Base-by-base conservation (phyloP, 2,888 invertebrate species). In the Cremastinae sp. region DNA sequence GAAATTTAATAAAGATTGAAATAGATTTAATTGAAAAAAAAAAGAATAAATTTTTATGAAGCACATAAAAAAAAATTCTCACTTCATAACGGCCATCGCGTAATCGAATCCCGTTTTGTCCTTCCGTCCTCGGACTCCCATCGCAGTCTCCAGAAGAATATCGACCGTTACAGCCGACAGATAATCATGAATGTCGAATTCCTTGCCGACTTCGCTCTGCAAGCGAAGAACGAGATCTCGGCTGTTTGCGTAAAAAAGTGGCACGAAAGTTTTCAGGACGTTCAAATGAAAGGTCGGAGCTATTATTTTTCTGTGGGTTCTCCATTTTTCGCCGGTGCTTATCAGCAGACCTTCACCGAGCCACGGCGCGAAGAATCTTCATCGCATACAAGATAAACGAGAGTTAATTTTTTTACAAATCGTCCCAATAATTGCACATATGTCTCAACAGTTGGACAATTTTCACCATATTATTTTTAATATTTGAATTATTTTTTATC, bases 51-150 rank as follows among this genome's bases (percentile, higher is more conserved):
- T n/a, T n/a, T n/a, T n/a, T n/a, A n/a, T 43, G 51, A 54, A 38
- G 9, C 14, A 10, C 18, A 12, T 1, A 47, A 43, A 34, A 12
- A 10, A 56, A 38, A 7, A 43, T 65, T 54, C 90, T 89, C 85
- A 92, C 92, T 91, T 91, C 92, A 92, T 92, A 0, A 92, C 92
- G 49, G 92, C 92, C 84, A 90, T 88, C 0, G 92, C 92, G 76
- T 92, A 92, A 54, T 92, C 91, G 70, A 89, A 91, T 66, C 92
- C 91, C 74, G 90, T 90, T 64, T 91, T 90, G 65, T 91, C 89
- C 71, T 91, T 91, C 1, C 90, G 86, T 10, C 87, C 88, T 59
- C 87, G 90, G 3, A 92, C 90, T 9, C 92, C 92, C 92, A 92
- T 92, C 0, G 91, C 92, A 34, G 92, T 92, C 87, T 92, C 92